Evolutionary conservation across 1,140 invertebrate genomes (phyloP), one percentile per base, ranked within the genome.

Genomic region (Samia ricini): DNA sequence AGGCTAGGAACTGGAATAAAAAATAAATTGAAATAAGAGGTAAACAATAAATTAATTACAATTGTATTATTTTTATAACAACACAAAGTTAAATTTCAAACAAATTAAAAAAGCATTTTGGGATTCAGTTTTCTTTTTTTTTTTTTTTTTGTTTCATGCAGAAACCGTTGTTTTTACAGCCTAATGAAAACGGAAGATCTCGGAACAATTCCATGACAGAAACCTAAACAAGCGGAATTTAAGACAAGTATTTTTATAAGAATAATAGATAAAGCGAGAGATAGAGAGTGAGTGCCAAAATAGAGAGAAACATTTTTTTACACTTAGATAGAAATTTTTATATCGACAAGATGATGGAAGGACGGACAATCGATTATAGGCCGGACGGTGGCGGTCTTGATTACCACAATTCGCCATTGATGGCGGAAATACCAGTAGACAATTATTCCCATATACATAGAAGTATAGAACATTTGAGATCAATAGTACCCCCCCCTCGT

Each of bases 381-480:
- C 91, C 89, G 70, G 91, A 88, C 75, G 91, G 90, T 67, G 91
- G 89, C 68, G 92, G 92, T 18, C 83, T 92, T 65, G 91, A 92
- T 79, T 91, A 92, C 84, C 92, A 93, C 76, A 92, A 93, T 75
- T 93, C 92, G 56, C 91, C 92, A 7, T 82, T 92, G 60, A 92
- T 93, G 92, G 92, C 92, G 10, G 92, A 93, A 81, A 90, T 93
- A 82, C 91, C 92, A 52, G 75, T 92, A 63, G 93, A 93, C 20
- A 92, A 92, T 83, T 93, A 93, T 69, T 91, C 92, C 19, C 93
- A 94, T 72, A 93, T 94, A 68, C 93, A 94, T 78, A 88, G 93
- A 63, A 94, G 93, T 73, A 94, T 94, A 76, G 94, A 94, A 71
- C 93, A 94, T 73, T 77, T 94, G 61, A 85, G 94, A 61, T 93